Evolutionary conservation across 2,888 invertebrate genomes (phyloP), one percentile per base, ranked within the genome.

Genomic region (Ditula angustiorana): DNA sequence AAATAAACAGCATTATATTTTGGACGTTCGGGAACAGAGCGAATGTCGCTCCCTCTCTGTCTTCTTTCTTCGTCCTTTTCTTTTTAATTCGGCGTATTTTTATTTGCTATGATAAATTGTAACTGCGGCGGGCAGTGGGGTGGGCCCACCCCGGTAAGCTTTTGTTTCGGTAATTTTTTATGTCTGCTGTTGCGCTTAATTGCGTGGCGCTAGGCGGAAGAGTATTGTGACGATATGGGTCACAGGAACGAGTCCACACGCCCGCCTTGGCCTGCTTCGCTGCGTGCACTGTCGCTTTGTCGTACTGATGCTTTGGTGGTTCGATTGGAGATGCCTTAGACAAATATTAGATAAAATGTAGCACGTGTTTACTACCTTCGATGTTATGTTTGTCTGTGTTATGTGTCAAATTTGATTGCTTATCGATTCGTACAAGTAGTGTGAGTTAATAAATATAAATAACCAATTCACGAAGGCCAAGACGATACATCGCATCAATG

Each of bases 31-130:
- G 80, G 76, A 74, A 70, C 77, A 79, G 76, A 78, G 74, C 85
- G 83, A 78, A 83, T 81, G 81, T 82, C 80, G 80, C 83, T 82
- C 86, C 78, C 84, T 84, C 87, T 86, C 86, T 81, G 79, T 85
- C 81, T 81, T 80, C 80, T 85, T 85, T 86, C 89, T 87, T 88
- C 84, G 80, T 90, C 82, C 85, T 90, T 88, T 92, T 90, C 88
- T 89, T 92, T 92, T 92, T 90, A 90, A 90, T 91, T 90, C 86
- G 79, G 83, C 83, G 87, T 90, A 90, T 91, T 92, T 92, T 91
- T 92, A 92, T 92, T 92, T 88, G 88, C 87, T 90, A 92, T 92
- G 92, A 92, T 92, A 92, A 92, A 92, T 92, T 90, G 91, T 90
- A 86, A 86, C 87, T 80, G 87, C 84, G 83, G 82, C 74, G 83